phyloP scores from a whole-genome alignment of 2,888 invertebrate species.

The Pterostichus niger region DNA sequence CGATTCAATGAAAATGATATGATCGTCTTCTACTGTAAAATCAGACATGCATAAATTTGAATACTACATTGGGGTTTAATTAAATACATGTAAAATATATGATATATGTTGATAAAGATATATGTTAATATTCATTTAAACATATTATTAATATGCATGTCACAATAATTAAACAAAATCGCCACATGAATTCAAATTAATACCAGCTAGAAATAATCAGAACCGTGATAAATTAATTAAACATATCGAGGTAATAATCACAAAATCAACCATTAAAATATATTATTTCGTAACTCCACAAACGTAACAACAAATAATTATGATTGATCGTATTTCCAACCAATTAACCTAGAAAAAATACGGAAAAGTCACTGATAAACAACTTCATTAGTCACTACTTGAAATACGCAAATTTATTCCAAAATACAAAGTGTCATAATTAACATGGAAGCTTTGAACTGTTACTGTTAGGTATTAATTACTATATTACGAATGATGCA shows the following conservation, averaged over 20 bases:
- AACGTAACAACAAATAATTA: slow-evolving; percentile 1
- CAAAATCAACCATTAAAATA: not conserved
- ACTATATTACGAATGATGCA: slow-evolving; percentile 7
- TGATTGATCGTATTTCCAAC: slow-evolving; percentile 16
- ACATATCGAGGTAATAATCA: not conserved
- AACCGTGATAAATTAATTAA: slow-evolving; percentile 31
- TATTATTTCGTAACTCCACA: slow-evolving; percentile 21
- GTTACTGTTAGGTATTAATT: slow-evolving; percentile 4
- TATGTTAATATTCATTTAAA: slow-evolving; percentile 21
- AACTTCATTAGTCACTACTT: slow-evolving; percentile 25
- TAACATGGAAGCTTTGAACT: slow-evolving; percentile 1
- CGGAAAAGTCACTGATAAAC: not conserved
- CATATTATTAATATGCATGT: slow-evolving; percentile 21
- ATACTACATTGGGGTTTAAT: not conserved
- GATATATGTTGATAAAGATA: slow-evolving; percentile 12
- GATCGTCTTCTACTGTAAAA: too few species aligned
- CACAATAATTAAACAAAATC: slow-evolving; percentile 41
- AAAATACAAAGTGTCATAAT: slow-evolving; percentile 10
- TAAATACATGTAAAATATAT: slow-evolving; percentile 5
- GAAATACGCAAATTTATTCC: slow-evolving; percentile 44
- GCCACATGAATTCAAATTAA: slow-evolving; percentile 22
- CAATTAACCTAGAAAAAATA: slow-evolving; percentile 28
- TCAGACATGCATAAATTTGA: slow-evolving; percentile 1
- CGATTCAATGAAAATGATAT: too few species aligned
- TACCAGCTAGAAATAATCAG: not conserved